Percentiles rank a stretch among this genome's conserved stretches.
phyloP scores from a whole-genome alignment of 1,140 invertebrate genomes.

The Pinna nobilis region DNA sequence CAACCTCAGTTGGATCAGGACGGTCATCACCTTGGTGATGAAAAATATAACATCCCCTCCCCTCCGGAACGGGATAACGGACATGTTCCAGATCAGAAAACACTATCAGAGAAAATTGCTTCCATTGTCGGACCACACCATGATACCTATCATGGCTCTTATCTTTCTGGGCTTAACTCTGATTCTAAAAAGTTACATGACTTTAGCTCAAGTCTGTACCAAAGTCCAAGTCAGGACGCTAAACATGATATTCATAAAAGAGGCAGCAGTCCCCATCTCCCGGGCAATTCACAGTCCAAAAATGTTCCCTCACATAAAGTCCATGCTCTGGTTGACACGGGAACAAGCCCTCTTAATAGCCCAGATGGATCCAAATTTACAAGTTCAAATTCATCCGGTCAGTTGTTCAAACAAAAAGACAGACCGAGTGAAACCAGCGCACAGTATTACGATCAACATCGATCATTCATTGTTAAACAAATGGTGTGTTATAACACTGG shows the following conservation, averaged over 20 bases:
- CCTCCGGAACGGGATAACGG: slow-evolving; percentile 83
- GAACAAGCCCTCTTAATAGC: slow-evolving; percentile 57
- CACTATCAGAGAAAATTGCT: slow-evolving; percentile 50
- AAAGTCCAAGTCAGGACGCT: slow-evolving; percentile 14
- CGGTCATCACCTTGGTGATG: slow-evolving; percentile 82
- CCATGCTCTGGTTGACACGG: slow-evolving; percentile 47
- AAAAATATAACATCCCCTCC: slow-evolving; percentile 84
- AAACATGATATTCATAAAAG: slow-evolving; percentile 14
- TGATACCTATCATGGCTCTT: not conserved
- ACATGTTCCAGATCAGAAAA: slow-evolving; percentile 62
- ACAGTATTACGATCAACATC: slow-evolving; percentile 1
- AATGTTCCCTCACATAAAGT: not conserved
- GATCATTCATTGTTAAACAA: slow-evolving; percentile 56
- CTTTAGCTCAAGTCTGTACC: not conserved
- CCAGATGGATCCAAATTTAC: slow-evolving; percentile 24
- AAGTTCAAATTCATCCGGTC: slow-evolving; percentile 5
- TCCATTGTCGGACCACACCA: slow-evolving; percentile 22
- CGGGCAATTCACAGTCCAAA: not conserved
- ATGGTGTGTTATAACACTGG: slow-evolving; percentile 70
- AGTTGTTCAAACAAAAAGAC: slow-evolving; percentile 1
- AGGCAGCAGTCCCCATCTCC: not conserved
- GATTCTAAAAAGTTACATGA: not conserved
- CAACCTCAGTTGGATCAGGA: slow-evolving; percentile 71
- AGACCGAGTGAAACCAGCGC: not conserved
- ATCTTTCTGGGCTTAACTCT: slow-evolving; percentile 8